Evolutionary conservation across 2,113 vertebrate genomes (phyloP).

Genomic region (Spheniscus mendiculus): DNA sequence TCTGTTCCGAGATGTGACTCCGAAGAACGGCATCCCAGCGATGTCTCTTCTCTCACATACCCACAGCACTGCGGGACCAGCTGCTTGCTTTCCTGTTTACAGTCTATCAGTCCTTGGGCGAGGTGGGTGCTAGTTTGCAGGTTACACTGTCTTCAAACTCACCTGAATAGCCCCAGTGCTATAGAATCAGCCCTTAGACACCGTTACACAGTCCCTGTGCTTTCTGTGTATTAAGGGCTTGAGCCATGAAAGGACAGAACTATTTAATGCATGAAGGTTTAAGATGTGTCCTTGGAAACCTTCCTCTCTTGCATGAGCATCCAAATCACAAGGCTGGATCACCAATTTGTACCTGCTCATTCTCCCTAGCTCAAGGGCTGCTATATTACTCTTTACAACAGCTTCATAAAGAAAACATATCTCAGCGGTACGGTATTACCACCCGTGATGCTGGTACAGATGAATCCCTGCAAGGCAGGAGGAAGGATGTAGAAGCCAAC

Average conservation of each 20-base stretch:
- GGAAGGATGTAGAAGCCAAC: accelerated
- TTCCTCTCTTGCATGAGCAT: not conserved
- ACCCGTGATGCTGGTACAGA: too few species aligned
- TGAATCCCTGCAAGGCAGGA: not conserved
- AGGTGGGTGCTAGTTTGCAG: not conserved
- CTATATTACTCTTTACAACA: not conserved
- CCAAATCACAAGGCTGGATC: not conserved
- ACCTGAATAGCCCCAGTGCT: not conserved
- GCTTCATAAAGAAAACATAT: accelerated
- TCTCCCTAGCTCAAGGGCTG: not conserved
- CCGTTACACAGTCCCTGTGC: too few species aligned
- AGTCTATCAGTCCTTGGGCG: not conserved
- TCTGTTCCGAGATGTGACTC: not conserved
- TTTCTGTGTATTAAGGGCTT: not conserved
- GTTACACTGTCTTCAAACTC: not conserved
- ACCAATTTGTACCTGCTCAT: not conserved
- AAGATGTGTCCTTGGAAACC: not conserved
- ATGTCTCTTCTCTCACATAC: not conserved
- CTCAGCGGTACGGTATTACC: accelerated
- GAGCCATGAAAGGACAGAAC: not conserved
- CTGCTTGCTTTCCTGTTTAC: not conserved
- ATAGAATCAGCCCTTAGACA: not conserved
- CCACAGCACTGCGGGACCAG: not conserved
- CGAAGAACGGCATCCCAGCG: not conserved
- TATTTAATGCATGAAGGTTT: accelerated